Evolutionary conservation across 2,113 vertebrate genomes (phyloP).

Genomic region (Phylloscopus trochiloides): DNA sequence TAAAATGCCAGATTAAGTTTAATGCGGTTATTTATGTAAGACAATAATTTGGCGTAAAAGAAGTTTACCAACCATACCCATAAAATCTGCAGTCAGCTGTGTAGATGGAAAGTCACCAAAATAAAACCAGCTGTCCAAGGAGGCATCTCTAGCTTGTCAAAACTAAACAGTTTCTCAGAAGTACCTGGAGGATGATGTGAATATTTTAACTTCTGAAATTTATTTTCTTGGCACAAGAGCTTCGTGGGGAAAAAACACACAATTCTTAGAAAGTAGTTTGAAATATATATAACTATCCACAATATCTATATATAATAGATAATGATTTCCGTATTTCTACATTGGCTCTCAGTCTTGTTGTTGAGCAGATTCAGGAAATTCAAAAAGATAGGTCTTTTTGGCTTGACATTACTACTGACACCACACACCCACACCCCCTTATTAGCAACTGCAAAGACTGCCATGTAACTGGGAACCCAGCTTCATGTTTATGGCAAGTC

Average conservation of each 20-base stretch:
- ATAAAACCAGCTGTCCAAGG: constrained; percentile 22
- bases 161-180: neutral
- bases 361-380: neutral
- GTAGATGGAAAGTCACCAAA: constrained; percentile 32
- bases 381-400: neutral
- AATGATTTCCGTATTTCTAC: neutral
- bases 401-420: neutral
- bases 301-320: neutral
- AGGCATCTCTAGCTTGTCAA: neutral
- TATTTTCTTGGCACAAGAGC: neutral
- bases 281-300: neutral
- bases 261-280: neutral
- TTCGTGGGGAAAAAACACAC: neutral
- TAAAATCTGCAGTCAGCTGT: constrained; percentile 24
- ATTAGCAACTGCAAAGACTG: neutral
- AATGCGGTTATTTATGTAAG: neutral
- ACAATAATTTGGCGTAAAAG: constrained; percentile 12
- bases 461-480: neutral
- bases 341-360: neutral
- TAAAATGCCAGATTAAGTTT: constrained; percentile 12
- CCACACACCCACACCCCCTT: neutral
- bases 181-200: neutral
- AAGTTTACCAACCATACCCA: constrained; percentile 19
- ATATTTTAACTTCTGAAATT: neutral
- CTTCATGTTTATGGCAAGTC: neutral